Evolutionary conservation across 2,113 vertebrate species (phyloP).

Genomic region (Solenodon paradoxus): DNA sequence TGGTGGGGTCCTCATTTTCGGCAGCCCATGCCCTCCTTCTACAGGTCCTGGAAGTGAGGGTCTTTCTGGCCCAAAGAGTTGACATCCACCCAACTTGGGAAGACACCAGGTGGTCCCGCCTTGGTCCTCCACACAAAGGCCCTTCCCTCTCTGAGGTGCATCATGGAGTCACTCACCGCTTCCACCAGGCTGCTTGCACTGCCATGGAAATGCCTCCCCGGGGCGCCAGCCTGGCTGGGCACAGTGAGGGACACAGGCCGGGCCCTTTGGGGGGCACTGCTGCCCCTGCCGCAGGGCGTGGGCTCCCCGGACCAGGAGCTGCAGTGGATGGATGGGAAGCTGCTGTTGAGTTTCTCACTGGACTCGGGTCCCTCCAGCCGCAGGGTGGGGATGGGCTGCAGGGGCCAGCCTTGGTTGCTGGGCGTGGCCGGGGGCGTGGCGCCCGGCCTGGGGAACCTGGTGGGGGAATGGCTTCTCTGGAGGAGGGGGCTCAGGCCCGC

Average conservation of each 20-base stretch:
- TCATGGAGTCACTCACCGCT: slow-evolving; percentile 88
- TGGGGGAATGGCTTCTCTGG: slow-evolving; percentile 95
- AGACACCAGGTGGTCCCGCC: background rate
- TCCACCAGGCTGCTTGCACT: slow-evolving; percentile 97
- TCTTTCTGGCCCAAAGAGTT: background rate
- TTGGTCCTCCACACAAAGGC: background rate
- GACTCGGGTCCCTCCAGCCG: slow-evolving; percentile 88
- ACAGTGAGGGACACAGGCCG: slow-evolving; percentile 94
- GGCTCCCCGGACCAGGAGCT: slow-evolving; percentile 86
- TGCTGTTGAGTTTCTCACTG: slow-evolving; percentile 96
- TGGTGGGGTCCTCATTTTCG: background rate
- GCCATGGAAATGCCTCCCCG: slow-evolving; percentile 89
- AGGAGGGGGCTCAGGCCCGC: slow-evolving; percentile 95
- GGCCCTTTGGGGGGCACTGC: slow-evolving; percentile 81
- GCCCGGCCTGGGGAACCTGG: slow-evolving; percentile 87
- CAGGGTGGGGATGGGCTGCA: slow-evolving; percentile 87
- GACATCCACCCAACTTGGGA: background rate
- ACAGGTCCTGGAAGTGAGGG: background rate
- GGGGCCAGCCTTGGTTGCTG: slow-evolving; percentile 83
- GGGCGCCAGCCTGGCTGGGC: slow-evolving; percentile 86
- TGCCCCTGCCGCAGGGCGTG: slow-evolving; percentile 77
- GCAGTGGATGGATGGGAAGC: slow-evolving; percentile 95
- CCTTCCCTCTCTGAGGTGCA: fast-evolving
- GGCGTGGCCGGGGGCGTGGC: slow-evolving; percentile 91
- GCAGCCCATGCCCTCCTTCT: background rate